These are phyloP conservation scores for Bostrychus sinensis DNA, from an alignment of 2,113 vertebrate species.

Conservation along the genomic window DNA sequence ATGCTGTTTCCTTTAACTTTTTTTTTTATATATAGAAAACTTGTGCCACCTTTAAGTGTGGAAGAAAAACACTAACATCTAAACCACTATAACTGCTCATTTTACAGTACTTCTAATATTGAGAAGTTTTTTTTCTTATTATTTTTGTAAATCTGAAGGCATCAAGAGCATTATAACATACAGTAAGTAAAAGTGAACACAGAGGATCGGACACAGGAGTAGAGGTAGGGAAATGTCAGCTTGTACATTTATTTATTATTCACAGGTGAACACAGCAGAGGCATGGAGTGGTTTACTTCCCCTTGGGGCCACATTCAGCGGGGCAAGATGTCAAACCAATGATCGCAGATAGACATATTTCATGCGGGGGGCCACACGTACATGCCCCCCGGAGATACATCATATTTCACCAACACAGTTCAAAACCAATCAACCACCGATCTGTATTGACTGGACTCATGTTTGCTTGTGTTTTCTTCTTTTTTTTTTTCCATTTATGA, in stretches of 20 bases:
- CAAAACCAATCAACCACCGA: conserved; percentile 31
- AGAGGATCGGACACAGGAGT: conserved; percentile 15
- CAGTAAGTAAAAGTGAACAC: background rate
- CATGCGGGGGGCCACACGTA: conserved; percentile 29
- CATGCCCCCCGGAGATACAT: conserved; percentile 30
- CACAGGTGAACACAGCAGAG: conserved; percentile 59
- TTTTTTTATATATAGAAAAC: too few relatives aligned
- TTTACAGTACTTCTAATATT: too few relatives aligned
- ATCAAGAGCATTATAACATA: background rate
- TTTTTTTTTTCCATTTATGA: background rate
- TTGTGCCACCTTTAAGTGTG: too few relatives aligned
- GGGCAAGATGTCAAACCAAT: conserved; percentile 44
- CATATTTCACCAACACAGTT: conserved; percentile 38
- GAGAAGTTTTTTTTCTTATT: too few relatives aligned
- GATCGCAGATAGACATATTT: conserved; percentile 41
- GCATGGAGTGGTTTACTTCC: conserved; percentile 35
- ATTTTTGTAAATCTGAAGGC: background rate
- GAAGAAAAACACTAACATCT: too few relatives aligned
- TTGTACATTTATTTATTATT: conserved; percentile 62
- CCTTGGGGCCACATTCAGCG: conserved; percentile 36
- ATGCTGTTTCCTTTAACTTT: too few relatives aligned
- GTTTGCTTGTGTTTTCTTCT: conserved; percentile 1
- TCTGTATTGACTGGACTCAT: conserved; percentile 18
- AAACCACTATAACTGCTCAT: too few relatives aligned
- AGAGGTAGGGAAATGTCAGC: conserved; percentile 47